A percentile compares a stretch with the other conserved stretches of the same genome.
These are phyloP conservation scores for Eclectus roratus DNA, from an alignment of 2,113 vertebrate genomes.

Conservation along the genomic window DNA sequence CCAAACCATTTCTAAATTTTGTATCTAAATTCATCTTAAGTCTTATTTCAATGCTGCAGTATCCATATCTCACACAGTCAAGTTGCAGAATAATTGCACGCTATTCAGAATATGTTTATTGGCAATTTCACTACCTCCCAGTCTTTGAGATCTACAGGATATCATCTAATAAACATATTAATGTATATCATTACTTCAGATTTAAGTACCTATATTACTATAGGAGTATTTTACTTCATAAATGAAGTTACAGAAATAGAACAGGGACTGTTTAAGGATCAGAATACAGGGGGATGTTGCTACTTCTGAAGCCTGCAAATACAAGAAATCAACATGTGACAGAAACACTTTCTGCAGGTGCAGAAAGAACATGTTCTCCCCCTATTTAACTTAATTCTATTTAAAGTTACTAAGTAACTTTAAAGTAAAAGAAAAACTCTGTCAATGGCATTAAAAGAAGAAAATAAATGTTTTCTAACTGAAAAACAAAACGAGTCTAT, in stretches of 20 bases:
- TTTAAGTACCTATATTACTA: not conserved
- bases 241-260: not conserved
- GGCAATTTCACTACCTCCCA: not conserved
- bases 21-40: not conserved
- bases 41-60: not conserved
- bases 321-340: not conserved
- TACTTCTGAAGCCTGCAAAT: not conserved
- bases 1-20: not conserved
- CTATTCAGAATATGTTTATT: not conserved
- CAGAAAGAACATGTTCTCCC: not conserved
- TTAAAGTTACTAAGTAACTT: not conserved
- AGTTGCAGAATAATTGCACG: not conserved
- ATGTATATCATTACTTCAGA: not conserved
- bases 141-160: not conserved
- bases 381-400: not conserved
- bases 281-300: not conserved
- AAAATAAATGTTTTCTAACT: not conserved
- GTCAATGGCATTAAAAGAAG: not conserved
- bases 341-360: not conserved
- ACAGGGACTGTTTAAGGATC: not conserved
- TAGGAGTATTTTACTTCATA: not conserved
- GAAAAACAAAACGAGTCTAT: not conserved
- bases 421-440: not conserved
- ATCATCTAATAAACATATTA: not conserved
- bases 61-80: not conserved